Percentiles rank a stretch among this genome's conserved stretches.
Evolutionary conservation across 1,140 invertebrate species (phyloP).

Genomic region (Caerostris extrusa): DNA sequence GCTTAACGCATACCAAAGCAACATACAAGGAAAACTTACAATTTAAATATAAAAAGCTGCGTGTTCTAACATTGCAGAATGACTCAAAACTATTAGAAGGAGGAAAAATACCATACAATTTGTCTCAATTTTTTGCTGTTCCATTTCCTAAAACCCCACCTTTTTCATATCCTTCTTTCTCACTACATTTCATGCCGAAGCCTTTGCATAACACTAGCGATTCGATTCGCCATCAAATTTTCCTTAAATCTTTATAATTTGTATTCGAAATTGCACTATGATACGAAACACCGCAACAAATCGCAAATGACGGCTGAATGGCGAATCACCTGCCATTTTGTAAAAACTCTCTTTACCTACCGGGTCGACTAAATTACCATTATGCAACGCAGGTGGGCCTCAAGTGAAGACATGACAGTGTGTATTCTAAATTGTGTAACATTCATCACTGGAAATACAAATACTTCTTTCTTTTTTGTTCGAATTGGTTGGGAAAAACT

Average conservation of each 20-base stretch:
- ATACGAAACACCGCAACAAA: background rate
- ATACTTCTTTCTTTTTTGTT: background rate
- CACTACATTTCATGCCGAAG: background rate
- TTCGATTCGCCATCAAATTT: background rate
- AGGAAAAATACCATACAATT: too few relatives aligned
- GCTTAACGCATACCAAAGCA: too few relatives aligned
- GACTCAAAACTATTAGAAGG: too few relatives aligned
- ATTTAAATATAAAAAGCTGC: too few relatives aligned
- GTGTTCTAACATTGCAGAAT: too few relatives aligned
- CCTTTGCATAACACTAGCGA: background rate
- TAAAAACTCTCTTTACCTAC: background rate
- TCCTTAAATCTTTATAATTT: background rate
- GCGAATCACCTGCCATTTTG: background rate
- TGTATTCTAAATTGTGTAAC: background rate
- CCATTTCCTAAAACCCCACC: background rate
- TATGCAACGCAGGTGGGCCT: background rate
- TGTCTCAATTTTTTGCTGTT: too few relatives aligned
- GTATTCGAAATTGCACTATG: background rate
- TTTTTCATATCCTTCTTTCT: background rate
- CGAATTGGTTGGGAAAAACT: background rate
- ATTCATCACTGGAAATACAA: conserved; percentile 20
- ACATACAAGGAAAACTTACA: too few relatives aligned
- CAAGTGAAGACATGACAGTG: background rate
- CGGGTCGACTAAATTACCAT: background rate
- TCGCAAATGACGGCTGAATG: background rate